Conservation (phyloP, 2,888 invertebrate species). For the Ornithoptera priamus region DNA sequence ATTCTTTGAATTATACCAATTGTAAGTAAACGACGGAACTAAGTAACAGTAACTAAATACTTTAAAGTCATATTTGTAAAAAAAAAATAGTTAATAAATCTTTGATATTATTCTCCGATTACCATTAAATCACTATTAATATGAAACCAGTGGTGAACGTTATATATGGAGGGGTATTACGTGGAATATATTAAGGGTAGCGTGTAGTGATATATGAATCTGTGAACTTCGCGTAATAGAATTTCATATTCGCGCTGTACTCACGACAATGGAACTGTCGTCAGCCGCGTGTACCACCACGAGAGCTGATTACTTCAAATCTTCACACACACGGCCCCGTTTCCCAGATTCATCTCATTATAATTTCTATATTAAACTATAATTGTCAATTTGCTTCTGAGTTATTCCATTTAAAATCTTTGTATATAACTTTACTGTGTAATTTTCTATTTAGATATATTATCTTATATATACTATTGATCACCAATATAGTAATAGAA, state of each 20-base stretch:
- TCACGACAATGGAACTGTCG: constrained; percentile 9
- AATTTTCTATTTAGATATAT: no score
- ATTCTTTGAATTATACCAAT: no score
- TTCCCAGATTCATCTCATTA: background rate
- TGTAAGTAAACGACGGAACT: no score
- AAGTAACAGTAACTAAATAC: no score
- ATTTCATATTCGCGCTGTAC: constrained; percentile 9
- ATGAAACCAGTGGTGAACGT: background rate
- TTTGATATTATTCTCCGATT: no score
- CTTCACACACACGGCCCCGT: constrained; percentile 4
- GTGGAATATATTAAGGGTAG: constrained; percentile 1
- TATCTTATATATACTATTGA: no score
- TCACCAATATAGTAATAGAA: no score
- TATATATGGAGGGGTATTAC: background rate
- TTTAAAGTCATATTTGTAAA: no score
- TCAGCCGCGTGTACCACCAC: constrained; percentile 9
- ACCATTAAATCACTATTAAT: no score
- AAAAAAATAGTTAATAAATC: no score
- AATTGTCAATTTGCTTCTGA: no score
- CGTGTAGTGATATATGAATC: constrained; percentile 7
- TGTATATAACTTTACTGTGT: background rate
- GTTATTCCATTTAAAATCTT: background rate
- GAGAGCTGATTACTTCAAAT: constrained; percentile 19
- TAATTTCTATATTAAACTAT: no score
- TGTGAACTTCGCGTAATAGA: constrained; percentile 12